A percentile compares a stretch with the other conserved stretches of the same genome.
These are phyloP conservation scores for Leptopilina syphax DNA, from an alignment of 2,888 invertebrate species.

Conservation along the genomic window DNA sequence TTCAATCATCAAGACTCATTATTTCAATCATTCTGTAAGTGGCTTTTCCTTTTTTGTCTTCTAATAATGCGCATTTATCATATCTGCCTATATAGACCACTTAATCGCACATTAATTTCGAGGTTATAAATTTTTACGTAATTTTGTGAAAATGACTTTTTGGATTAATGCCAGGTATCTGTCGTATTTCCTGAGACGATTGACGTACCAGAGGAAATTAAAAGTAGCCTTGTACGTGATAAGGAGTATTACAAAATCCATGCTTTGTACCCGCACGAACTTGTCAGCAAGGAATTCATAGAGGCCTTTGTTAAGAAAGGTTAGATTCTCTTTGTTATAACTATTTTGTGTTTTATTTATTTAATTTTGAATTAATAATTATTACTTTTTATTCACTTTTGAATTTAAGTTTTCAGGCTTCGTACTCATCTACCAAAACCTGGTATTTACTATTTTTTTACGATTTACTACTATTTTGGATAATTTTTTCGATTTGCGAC, in stretches of 20 bases:
- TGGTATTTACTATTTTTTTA: too few species aligned
- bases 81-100: not conserved
- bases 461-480: too few species aligned
- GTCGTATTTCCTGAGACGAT: constrained; percentile 78
- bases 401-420: too few species aligned
- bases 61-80: too few species aligned
- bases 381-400: not conserved
- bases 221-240: constrained; percentile 75
- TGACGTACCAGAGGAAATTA: constrained; percentile 74
- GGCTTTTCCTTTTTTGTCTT: constrained; percentile 10
- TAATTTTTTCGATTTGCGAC: too few species aligned
- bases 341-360: not conserved
- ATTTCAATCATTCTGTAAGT: constrained; percentile 79
- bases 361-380: not conserved
- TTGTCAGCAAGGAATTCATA: constrained; percentile 78
- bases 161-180: constrained; percentile 78
- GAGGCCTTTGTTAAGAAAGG: constrained; percentile 80
- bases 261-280: constrained; percentile 75
- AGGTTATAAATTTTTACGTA: constrained; percentile 57
- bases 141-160: constrained; percentile 62
- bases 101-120: not conserved
- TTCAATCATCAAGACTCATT: constrained; percentile 74
- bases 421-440: too few species aligned
- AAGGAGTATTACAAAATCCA: constrained; percentile 79
- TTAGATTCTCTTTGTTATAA: constrained; percentile 56